Percentiles rank a stretch among this genome's conserved stretches.
These are phyloP conservation scores for Asobara japonica DNA, from an alignment of 1,140 invertebrate species.

Conservation along the genomic window DNA sequence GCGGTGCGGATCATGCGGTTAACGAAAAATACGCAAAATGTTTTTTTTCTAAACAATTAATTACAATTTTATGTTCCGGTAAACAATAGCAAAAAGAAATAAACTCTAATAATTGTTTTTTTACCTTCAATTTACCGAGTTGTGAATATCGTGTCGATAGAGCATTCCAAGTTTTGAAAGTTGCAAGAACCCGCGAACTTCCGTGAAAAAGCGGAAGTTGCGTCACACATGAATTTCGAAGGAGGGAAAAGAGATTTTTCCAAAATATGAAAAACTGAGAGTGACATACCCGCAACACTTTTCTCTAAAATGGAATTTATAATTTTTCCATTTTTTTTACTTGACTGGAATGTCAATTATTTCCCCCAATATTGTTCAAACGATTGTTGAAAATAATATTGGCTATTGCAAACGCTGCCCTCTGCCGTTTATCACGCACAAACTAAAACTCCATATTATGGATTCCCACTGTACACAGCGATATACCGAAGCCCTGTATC, in stretches of 20 bases:
- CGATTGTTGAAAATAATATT: no score
- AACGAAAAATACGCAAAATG: no score
- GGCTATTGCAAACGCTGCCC: neutral
- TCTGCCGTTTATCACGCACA: neutral
- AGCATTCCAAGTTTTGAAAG: conserved; percentile 7
- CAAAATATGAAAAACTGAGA: neutral
- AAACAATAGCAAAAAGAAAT: no score
- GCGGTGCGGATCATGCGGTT: neutral
- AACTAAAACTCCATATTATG: no score
- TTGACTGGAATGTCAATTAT: neutral
- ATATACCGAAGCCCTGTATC: conserved; percentile 39
- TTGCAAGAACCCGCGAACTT: neutral
- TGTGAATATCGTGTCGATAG: conserved; percentile 38
- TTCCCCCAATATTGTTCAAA: no score
- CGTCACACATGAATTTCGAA: neutral
- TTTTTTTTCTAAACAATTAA: no score
- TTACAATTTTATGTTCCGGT: no score
- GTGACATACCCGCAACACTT: conserved; percentile 19
- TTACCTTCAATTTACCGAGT: no score
- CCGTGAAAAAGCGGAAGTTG: neutral
- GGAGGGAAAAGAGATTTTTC: neutral
- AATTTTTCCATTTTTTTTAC: neutral
- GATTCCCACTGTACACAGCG: no score
- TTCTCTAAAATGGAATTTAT: conserved; percentile 35
- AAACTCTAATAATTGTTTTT: no score